Evolutionary conservation across 53 echinoderm and acorn worm species (phyloP).

Genomic region (Stichopus horrens): DNA sequence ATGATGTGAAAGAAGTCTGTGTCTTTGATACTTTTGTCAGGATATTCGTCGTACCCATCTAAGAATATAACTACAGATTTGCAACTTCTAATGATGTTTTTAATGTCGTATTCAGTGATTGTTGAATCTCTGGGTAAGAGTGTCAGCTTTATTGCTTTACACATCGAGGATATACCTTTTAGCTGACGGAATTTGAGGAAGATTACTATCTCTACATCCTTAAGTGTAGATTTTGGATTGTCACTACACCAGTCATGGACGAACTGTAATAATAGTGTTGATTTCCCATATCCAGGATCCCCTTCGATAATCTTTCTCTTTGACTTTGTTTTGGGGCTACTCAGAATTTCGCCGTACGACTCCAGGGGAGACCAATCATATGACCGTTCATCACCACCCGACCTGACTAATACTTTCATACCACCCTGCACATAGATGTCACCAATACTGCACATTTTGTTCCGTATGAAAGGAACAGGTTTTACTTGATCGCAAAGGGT

Average conservation of each 20-base stretch:
- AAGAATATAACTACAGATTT: background rate
- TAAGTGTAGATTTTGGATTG: background rate
- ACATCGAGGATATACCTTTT: background rate
- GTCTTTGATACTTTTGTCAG: background rate
- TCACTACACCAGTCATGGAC: background rate
- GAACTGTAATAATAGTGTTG: background rate
- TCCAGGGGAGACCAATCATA: background rate
- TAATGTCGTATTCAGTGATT: background rate
- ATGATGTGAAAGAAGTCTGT: constrained; percentile 7
- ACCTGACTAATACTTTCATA: background rate
- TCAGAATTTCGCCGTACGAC: background rate
- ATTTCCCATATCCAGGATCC: background rate
- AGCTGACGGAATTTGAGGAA: background rate
- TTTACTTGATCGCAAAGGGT: background rate
- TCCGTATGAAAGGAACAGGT: background rate
- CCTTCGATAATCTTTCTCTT: background rate
- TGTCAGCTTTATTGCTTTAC: background rate
- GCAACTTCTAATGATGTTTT: background rate
- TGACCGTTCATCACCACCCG: background rate
- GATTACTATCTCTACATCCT: background rate
- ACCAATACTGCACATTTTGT: background rate
- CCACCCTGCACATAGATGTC: background rate
- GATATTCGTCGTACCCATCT: constrained; percentile 22
- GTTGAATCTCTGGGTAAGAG: background rate
- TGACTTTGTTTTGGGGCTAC: background rate